Conservation (phyloP, 2,113 vertebrate species). For the Perca schrenkii region DNA sequence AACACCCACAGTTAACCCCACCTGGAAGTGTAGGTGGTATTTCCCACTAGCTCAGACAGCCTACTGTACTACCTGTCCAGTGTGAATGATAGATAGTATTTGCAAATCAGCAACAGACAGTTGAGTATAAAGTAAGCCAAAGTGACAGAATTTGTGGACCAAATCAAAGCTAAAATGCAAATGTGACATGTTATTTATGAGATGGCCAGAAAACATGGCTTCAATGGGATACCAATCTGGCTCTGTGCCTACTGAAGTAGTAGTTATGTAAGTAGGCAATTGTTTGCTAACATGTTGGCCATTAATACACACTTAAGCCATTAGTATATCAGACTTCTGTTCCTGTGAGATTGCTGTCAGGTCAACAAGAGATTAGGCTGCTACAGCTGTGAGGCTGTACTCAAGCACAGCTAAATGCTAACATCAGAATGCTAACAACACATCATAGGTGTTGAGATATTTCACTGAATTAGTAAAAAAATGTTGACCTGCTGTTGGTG, state of each 20-base stretch:
- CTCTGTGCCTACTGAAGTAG: background rate
- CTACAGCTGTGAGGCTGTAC: background rate
- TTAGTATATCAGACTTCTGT: background rate
- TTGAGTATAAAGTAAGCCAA: background rate
- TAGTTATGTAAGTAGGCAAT: background rate
- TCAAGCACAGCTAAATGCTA: background rate
- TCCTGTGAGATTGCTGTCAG: background rate
- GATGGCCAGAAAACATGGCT: background rate
- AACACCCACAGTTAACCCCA: background rate
- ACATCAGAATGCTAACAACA: too few relatives aligned
- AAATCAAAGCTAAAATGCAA: background rate
- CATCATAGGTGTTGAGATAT: too few relatives aligned
- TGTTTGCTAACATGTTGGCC: background rate
- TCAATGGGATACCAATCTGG: background rate
- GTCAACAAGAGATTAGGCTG: background rate
- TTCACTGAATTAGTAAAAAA: background rate
- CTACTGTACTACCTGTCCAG: background rate
- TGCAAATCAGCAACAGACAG: background rate
- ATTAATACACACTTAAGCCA: background rate
- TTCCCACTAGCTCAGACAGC: slow-evolving; percentile 23
- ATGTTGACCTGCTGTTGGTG: background rate
- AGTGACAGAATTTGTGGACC: background rate
- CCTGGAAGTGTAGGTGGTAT: background rate
- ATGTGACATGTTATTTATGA: background rate
- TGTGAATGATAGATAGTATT: background rate